phyloP scores from a whole-genome alignment of 2,797 vertebrate genomes.

The Hoplostethus atlanticus region DNA sequence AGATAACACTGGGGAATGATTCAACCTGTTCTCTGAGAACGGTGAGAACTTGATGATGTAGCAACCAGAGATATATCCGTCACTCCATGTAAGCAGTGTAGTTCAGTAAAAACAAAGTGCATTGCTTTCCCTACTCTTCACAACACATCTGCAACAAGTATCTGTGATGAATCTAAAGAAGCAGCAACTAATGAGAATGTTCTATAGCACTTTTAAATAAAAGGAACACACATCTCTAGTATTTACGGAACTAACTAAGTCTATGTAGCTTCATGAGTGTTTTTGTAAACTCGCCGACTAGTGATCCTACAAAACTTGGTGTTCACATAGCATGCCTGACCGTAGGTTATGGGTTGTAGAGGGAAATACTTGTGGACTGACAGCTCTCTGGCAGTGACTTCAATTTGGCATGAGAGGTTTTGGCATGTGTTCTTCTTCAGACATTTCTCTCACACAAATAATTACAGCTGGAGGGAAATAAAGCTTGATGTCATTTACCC shows the following conservation, averaged over 20 bases:
- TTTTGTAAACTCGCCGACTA: constrained; percentile 26
- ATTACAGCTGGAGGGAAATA: constrained; percentile 39
- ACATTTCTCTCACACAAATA: constrained; percentile 37
- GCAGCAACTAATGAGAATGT: constrained; percentile 37
- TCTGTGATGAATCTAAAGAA: constrained; percentile 28
- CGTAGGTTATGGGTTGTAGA: constrained; percentile 13
- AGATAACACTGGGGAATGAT: constrained; percentile 56
- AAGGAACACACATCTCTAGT: not conserved
- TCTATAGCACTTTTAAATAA: constrained; percentile 8
- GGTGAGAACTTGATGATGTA: constrained; percentile 39
- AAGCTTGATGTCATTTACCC: constrained; percentile 34
- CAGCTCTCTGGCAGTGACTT: constrained; percentile 73
- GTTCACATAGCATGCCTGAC: constrained; percentile 62
- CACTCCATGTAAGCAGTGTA: constrained; percentile 27
- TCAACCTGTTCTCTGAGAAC: constrained; percentile 29
- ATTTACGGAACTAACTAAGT: constrained; percentile 37
- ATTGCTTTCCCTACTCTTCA: constrained; percentile 44
- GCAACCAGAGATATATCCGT: constrained; percentile 26
- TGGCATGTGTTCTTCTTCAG: constrained; percentile 49
- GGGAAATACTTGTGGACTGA: constrained; percentile 25
- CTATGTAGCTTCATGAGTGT: constrained; percentile 29
- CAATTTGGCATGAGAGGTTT: too few relatives aligned
- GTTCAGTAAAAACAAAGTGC: constrained; percentile 61
- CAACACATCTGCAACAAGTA: constrained; percentile 40
- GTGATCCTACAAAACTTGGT: constrained; percentile 43